Evolutionary conservation across 2,113 vertebrate genomes (phyloP).

Genomic region (Thamnophis sirtalis): DNA sequence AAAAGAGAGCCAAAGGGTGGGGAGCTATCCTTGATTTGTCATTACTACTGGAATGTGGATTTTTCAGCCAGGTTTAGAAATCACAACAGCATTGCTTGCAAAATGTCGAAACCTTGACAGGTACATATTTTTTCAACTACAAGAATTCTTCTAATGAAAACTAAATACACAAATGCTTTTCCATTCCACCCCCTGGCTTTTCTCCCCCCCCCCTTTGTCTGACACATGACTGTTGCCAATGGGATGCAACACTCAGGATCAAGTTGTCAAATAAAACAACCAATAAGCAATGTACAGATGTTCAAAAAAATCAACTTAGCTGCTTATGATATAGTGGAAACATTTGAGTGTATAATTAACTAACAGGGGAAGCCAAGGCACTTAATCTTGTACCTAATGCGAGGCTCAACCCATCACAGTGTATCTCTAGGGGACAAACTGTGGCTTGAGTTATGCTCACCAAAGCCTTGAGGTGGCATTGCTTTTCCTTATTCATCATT

Average conservation of each 20-base stretch:
- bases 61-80: slow-evolving; percentile 91
- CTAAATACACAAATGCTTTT: slow-evolving; percentile 87
- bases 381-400: slow-evolving; percentile 92
- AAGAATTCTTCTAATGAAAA: slow-evolving; percentile 88
- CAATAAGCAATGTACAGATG: slow-evolving; percentile 86
- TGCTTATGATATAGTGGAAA: slow-evolving; percentile 71
- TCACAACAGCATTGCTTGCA: slow-evolving; percentile 82
- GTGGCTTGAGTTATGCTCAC: slow-evolving; percentile 81
- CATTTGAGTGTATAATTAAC: slow-evolving; percentile 93
- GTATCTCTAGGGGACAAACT: slow-evolving; percentile 78
- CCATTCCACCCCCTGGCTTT: slow-evolving; percentile 15
- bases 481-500: slow-evolving; percentile 82
- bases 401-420: slow-evolving; percentile 80
- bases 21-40: slow-evolving; percentile 75
- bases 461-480: slow-evolving; percentile 82
- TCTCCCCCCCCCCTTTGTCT: slow-evolving; percentile 61
- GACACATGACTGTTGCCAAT: slow-evolving; percentile 88
- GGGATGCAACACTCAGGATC: slow-evolving; percentile 87
- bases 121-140: slow-evolving; percentile 90
- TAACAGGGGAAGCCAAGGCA: slow-evolving; percentile 79
- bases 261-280: slow-evolving; percentile 93
- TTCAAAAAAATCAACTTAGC: slow-evolving; percentile 73
- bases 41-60: slow-evolving; percentile 81
- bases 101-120: slow-evolving; percentile 89
- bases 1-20: slow-evolving; percentile 31